Evolutionary conservation across 2,888 invertebrate species (phyloP).

Genomic region (Stenodera caucasica): DNA sequence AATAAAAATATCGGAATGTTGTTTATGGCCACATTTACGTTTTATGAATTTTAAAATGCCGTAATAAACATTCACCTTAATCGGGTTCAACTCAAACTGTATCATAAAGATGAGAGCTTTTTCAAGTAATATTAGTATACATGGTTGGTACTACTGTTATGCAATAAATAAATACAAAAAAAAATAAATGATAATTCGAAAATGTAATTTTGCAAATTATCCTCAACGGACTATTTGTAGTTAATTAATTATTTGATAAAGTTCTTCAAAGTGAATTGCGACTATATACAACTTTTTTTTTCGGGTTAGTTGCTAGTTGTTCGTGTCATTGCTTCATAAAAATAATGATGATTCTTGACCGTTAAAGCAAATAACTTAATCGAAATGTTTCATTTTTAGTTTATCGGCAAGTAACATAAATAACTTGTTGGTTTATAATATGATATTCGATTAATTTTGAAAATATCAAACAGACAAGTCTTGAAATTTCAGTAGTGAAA

Average conservation of each 20-base stretch:
- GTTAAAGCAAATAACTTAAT: constrained; percentile 24
- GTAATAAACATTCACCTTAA: constrained; percentile 23
- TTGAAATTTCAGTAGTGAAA: neutral
- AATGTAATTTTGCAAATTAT: neutral
- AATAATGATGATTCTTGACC: constrained; percentile 19
- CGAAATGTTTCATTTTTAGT: constrained; percentile 14
- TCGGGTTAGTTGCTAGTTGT: neutral
- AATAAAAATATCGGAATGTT: constrained; percentile 14
- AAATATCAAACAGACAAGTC: constrained; percentile 7
- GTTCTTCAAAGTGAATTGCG: neutral
- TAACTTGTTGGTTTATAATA: constrained; percentile 14
- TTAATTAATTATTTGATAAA: constrained; percentile 2
- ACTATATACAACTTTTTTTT: neutral
- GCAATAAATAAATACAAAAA: neutral
- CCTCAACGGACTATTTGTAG: neutral
- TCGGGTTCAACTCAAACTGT: constrained; percentile 23
- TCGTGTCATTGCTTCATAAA: constrained; percentile 16
- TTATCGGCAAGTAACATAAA: constrained; percentile 12
- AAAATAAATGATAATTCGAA: neutral
- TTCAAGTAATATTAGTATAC: neutral
- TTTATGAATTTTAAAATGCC: constrained; percentile 25
- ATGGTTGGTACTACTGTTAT: neutral
- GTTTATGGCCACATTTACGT: constrained; percentile 17
- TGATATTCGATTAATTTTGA: neutral
- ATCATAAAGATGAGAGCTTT: constrained; percentile 19